phyloP scores from a whole-genome alignment of 2,797 vertebrate species.

The Garrulus glandarius region DNA sequence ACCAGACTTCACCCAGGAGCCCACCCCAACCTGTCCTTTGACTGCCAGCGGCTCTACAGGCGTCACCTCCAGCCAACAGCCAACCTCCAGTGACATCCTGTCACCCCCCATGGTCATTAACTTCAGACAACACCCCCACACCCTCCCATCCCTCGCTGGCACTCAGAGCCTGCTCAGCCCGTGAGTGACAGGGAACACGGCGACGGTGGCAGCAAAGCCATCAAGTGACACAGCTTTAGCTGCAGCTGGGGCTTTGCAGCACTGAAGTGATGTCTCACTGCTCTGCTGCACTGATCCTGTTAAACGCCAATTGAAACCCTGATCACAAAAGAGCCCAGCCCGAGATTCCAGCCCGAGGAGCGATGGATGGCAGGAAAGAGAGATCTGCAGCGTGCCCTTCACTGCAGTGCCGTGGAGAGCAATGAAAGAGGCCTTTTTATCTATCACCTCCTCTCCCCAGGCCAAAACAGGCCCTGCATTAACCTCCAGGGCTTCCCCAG shows the following conservation, averaged over 20 bases:
- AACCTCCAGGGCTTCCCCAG: constrained; percentile 3
- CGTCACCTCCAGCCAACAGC: neutral
- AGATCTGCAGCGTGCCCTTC: neutral
- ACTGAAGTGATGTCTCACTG: neutral
- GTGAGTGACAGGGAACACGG: constrained; percentile 1
- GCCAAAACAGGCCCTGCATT: neutral
- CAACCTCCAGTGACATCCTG: no score
- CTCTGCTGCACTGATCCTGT: neutral
- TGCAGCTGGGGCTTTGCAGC: neutral
- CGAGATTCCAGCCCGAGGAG: neutral
- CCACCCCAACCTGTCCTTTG: neutral
- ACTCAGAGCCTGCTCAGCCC: neutral
- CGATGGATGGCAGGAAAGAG: neutral
- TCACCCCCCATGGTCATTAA: neutral
- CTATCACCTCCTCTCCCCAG: neutral
- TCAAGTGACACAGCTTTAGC: neutral
- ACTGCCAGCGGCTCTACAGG: neutral
- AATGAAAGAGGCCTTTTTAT: neutral
- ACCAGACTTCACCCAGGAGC: neutral
- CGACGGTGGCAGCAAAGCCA: constrained; percentile 9
- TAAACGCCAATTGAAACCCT: neutral
- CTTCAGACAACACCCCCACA: neutral
- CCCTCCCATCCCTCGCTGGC: neutral
- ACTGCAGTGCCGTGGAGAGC: neutral
- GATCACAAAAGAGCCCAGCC: neutral